phyloP scores from a whole-genome alignment of 2,888 invertebrate species.

The Dicranocentrus wangi region DNA sequence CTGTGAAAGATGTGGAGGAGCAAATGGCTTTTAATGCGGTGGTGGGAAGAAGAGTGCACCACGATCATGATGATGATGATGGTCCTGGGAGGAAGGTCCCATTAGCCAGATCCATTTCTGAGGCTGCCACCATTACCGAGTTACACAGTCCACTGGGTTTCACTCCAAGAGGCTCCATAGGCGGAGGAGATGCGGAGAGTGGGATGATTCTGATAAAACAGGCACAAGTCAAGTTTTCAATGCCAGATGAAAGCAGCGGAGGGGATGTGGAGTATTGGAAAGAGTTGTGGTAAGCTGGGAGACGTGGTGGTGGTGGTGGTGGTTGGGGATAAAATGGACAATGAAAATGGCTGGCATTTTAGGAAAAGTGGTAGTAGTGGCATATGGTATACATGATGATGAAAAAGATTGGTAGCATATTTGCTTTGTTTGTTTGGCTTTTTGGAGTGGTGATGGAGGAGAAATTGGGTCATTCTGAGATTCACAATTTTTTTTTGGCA shows the following conservation, averaged over 20 bases:
- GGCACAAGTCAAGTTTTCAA: slow-evolving; percentile 30
- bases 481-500: background rate
- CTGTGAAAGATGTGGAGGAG: slow-evolving; percentile 64
- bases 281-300: slow-evolving; percentile 69
- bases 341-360: background rate
- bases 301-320: background rate
- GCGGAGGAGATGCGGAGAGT: background rate
- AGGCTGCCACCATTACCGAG: slow-evolving; percentile 56
- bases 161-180: slow-evolving; percentile 1
- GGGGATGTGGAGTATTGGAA: slow-evolving; percentile 68
- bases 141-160: slow-evolving; percentile 61
- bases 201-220: background rate
- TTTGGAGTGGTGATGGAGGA: no score
- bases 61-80: background rate
- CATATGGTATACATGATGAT: background rate
- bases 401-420: slow-evolving; percentile 3
- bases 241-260: slow-evolving; percentile 37
- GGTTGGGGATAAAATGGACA: background rate
- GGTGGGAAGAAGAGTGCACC: slow-evolving; percentile 26
- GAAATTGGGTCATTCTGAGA: slow-evolving; percentile 43
- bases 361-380: background rate
- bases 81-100: background rate
- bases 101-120: slow-evolving; percentile 53
- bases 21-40: slow-evolving; percentile 66
- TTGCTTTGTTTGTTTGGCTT: no score